A percentile compares a stretch with the other conserved stretches of the same genome.
These are phyloP conservation scores for Drosophila albomicans DNA, from an alignment of 1,140 invertebrate species.

Conservation along the genomic window DNA sequence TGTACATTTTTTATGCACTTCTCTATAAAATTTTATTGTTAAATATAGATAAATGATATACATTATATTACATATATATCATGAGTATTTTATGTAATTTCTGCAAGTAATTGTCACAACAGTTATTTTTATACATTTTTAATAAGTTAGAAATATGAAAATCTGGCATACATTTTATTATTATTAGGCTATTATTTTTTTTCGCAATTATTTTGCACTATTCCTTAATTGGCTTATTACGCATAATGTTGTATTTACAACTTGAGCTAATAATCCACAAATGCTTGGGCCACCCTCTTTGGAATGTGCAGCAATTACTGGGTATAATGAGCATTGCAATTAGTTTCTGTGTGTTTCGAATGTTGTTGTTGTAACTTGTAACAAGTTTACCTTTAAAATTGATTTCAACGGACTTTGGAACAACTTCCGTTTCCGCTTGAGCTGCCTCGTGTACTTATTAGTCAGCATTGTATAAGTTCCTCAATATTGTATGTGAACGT, in stretches of 20 bases:
- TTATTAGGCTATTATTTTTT: no score
- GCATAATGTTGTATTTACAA: neutral
- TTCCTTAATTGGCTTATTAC: neutral
- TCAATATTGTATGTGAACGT: neutral
- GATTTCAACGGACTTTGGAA: conserved; percentile 79
- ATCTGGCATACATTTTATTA: no score
- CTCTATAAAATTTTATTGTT: no score
- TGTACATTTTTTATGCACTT: no score
- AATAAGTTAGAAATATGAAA: no score
- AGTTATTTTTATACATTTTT: no score
- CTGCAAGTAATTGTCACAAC: no score
- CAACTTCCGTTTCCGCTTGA: conserved; percentile 77
- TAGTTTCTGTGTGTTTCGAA: conserved; percentile 56
- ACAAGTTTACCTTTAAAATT: conserved; percentile 81
- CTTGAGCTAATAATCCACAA: neutral
- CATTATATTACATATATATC: no score
- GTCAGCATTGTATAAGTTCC: conserved; percentile 43
- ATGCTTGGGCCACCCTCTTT: neutral
- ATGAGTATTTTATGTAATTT: no score
- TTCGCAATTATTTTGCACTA: no score
- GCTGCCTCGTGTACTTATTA: conserved; percentile 57
- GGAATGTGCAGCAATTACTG: conserved; percentile 6
- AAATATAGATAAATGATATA: no score
- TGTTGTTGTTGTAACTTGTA: conserved; percentile 44
- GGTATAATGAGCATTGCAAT: conserved; percentile 72